Evolutionary conservation across 2,113 vertebrate species (phyloP).

Genomic region (Alligator mississippiensis): DNA sequence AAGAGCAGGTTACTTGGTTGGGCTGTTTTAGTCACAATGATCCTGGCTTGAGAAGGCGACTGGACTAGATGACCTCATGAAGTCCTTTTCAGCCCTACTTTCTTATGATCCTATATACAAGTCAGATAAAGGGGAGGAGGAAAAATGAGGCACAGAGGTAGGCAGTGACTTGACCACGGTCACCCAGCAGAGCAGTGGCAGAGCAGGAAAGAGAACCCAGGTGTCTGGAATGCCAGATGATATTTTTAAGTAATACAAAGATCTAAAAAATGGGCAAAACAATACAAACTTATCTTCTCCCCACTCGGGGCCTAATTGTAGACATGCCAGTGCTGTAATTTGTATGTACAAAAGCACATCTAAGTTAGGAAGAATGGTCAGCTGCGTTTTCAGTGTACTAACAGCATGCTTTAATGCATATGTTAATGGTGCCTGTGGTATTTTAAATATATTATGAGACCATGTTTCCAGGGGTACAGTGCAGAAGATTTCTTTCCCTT

Average conservation of each 20-base stretch:
- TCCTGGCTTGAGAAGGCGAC: too few species aligned
- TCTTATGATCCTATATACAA: neutral
- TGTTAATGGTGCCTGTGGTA: too few species aligned
- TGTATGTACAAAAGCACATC: neutral
- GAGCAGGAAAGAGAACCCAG: neutral
- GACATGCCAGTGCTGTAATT: neutral
- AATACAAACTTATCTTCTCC: neutral
- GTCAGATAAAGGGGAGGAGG: neutral
- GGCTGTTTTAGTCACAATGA: too few species aligned
- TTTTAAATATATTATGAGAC: neutral
- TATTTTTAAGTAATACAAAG: neutral
- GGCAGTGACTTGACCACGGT: neutral
- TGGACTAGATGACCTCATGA: too few species aligned
- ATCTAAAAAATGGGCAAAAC: neutral
- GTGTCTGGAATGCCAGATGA: neutral
- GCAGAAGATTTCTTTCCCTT: neutral
- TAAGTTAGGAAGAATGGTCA: neutral
- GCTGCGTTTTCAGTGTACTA: neutral
- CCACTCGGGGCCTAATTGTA: neutral
- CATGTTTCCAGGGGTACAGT: neutral
- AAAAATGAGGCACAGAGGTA: neutral
- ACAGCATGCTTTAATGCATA: neutral
- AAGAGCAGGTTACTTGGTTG: too few species aligned
- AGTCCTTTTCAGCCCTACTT: neutral
- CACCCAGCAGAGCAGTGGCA: neutral